These are phyloP conservation scores for Troides oblongomaculatus DNA, from an alignment of 2,888 invertebrate species.

Conservation along the genomic window DNA sequence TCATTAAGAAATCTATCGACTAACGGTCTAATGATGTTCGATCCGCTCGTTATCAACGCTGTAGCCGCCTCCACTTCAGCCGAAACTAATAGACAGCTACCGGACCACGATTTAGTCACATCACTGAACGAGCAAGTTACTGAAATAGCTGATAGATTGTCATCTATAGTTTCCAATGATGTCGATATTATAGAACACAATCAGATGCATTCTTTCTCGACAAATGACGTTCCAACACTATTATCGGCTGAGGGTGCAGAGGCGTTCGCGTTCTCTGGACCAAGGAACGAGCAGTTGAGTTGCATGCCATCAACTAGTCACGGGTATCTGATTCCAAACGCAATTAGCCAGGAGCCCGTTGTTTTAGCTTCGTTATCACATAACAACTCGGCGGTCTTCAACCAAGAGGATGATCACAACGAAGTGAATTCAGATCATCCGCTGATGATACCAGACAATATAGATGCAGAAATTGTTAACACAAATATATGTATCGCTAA, in stretches of 20 bases:
- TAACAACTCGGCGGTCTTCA: conserved; percentile 71
- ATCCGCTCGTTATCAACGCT: conserved; percentile 71
- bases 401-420: conserved; percentile 59
- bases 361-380: conserved; percentile 77
- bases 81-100: conserved; percentile 57
- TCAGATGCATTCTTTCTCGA: conserved; percentile 69
- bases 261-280: conserved; percentile 49
- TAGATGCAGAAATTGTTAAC: conserved; percentile 65
- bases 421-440: conserved; percentile 58
- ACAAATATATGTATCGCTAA: conserved; percentile 82
- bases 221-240: conserved; percentile 67
- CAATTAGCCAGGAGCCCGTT: conserved; percentile 79
- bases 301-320: conserved; percentile 83
- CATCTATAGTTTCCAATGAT: conserved; percentile 63
- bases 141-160: conserved; percentile 71
- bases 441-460: conserved; percentile 66
- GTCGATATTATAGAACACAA: conserved; percentile 59
- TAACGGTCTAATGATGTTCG: conserved; percentile 74
- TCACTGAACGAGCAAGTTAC: conserved; percentile 75
- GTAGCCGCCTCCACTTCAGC: conserved; percentile 55
- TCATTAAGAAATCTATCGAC: conserved; percentile 71
- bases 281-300: conserved; percentile 66
- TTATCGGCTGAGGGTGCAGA: conserved; percentile 58
- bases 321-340: conserved; percentile 82
- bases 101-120: conserved; percentile 70